These are phyloP conservation scores for Brachionichthys hirsutus DNA, from an alignment of 2,113 vertebrate species.

Conservation along the genomic window DNA sequence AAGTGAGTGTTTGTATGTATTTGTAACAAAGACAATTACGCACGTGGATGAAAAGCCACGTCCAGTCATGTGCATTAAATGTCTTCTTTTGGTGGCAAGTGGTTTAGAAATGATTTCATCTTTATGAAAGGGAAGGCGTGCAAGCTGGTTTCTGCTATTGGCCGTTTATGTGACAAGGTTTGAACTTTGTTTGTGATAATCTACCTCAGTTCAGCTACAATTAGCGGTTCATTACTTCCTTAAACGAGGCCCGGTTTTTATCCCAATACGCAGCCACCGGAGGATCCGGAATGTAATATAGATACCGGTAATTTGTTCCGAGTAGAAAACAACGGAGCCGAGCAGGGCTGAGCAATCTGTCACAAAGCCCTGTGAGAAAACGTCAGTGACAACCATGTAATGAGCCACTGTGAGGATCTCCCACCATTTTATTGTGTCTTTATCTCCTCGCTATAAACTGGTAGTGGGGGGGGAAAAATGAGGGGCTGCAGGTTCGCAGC, in stretches of 20 bases:
- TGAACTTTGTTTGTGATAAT: conserved; percentile 42
- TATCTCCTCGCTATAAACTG: conserved; percentile 51
- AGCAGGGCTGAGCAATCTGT: conserved; percentile 42
- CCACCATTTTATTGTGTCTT: conserved; percentile 67
- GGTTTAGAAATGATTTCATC: conserved; percentile 24
- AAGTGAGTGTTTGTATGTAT: conserved; percentile 13
- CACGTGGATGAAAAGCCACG: background rate
- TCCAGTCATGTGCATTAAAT: conserved; percentile 2
- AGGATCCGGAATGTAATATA: conserved; percentile 33
- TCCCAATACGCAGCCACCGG: conserved; percentile 19
- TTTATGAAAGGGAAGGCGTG: background rate
- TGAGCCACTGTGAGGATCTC: conserved; percentile 64
- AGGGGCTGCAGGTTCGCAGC: conserved; percentile 46
- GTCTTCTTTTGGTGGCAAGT: conserved; percentile 4
- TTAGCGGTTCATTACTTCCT: conserved; percentile 40
- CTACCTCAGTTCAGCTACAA: conserved; percentile 33
- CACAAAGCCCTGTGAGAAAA: conserved; percentile 61
- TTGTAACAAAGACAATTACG: background rate
- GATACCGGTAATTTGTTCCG: conserved; percentile 56
- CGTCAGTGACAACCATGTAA: conserved; percentile 66
- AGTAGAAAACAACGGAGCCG: conserved; percentile 29
- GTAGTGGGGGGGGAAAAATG: conserved; percentile 14
- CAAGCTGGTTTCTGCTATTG: conserved; percentile 13
- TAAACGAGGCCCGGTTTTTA: conserved; percentile 33
- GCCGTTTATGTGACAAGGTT: conserved; percentile 29